These are phyloP conservation scores for Melanotaenia parkinsoni DNA, from an alignment of 2,797 vertebrate species.

Conservation along the genomic window DNA sequence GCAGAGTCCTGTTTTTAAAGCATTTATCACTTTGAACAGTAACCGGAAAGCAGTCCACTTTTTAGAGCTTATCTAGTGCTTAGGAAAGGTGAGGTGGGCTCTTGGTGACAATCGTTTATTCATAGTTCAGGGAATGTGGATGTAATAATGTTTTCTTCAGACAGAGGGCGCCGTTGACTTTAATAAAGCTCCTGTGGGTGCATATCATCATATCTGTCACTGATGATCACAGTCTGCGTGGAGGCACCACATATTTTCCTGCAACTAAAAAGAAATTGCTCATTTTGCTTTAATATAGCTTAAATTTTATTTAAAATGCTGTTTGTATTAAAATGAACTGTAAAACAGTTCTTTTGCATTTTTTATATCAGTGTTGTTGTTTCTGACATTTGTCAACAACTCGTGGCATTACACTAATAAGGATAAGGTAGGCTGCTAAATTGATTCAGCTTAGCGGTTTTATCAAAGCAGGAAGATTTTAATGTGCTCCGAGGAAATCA, in stretches of 20 bases:
- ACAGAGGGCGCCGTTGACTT: slow-evolving; percentile 60
- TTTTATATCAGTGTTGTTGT: slow-evolving; percentile 15
- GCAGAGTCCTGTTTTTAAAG: neutral
- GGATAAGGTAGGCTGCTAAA: slow-evolving; percentile 39
- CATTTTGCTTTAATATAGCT: neutral
- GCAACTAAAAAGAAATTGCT: neutral
- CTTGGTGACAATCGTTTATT: slow-evolving; percentile 7
- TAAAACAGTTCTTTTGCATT: neutral
- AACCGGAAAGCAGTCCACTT: neutral
- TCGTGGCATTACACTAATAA: slow-evolving; percentile 45
- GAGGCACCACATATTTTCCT: neutral
- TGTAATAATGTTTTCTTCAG: slow-evolving; percentile 37
- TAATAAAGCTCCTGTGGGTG: slow-evolving; percentile 5
- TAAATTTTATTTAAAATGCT: neutral
- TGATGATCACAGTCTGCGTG: neutral
- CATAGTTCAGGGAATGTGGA: neutral
- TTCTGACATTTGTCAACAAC: slow-evolving; percentile 11
- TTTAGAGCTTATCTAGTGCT: neutral
- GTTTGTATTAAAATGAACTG: neutral
- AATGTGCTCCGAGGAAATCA: slow-evolving; percentile 51
- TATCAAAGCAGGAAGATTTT: slow-evolving; percentile 43
- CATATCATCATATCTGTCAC: neutral
- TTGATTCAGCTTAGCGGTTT: slow-evolving; percentile 39
- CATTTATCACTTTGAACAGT: neutral
- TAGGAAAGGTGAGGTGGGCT: neutral